A percentile compares a stretch with the other conserved stretches of the same genome.
Evolutionary conservation across 2,797 vertebrate species (phyloP).

Genomic region (Lophius americanus): DNA sequence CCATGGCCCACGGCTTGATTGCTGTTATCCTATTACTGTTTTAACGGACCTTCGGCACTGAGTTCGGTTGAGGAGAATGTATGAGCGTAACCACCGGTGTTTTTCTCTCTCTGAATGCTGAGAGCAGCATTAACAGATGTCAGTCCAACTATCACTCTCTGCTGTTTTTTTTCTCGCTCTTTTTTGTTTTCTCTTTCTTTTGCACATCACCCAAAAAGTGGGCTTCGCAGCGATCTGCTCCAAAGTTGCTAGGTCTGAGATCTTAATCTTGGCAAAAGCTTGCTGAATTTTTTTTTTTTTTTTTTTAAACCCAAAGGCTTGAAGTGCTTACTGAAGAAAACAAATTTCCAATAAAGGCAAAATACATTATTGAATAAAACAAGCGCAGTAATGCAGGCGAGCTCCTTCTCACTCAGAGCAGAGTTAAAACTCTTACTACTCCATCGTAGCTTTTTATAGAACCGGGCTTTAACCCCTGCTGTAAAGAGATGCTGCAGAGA

Average conservation of each 20-base stretch:
- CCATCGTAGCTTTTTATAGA: slow-evolving; percentile 35
- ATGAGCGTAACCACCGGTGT: slow-evolving; percentile 41
- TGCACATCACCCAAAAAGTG: slow-evolving; percentile 12
- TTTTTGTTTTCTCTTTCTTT: slow-evolving; percentile 29
- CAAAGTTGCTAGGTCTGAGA: slow-evolving; percentile 48
- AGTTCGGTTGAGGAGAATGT: slow-evolving; percentile 61
- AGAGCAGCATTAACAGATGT: slow-evolving; percentile 50
- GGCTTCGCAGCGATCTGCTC: slow-evolving; percentile 23
- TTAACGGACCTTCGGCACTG: slow-evolving; percentile 62
- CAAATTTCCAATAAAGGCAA: slow-evolving; percentile 55
- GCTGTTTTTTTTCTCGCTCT: slow-evolving; percentile 35
- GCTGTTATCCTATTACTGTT: slow-evolving; percentile 64
- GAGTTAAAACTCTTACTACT: slow-evolving; percentile 39
- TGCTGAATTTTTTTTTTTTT: slow-evolving; percentile 43
- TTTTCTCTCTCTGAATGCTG: slow-evolving; percentile 28
- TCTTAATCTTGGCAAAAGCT: slow-evolving; percentile 62
- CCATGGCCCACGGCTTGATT: slow-evolving; percentile 57
- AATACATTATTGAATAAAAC: slow-evolving; percentile 60
- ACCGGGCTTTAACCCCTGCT: slow-evolving; percentile 50
- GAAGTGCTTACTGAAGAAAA: slow-evolving; percentile 43
- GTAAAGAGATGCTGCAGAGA: slow-evolving; percentile 36
- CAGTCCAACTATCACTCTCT: slow-evolving; percentile 17
- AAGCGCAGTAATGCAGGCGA: slow-evolving; percentile 31
- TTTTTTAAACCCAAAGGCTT: slow-evolving; percentile 38
- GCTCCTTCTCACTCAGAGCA: slow-evolving; percentile 26